phyloP scores from a whole-genome alignment of 1,140 invertebrate genomes.

The Megalopta genalis region DNA sequence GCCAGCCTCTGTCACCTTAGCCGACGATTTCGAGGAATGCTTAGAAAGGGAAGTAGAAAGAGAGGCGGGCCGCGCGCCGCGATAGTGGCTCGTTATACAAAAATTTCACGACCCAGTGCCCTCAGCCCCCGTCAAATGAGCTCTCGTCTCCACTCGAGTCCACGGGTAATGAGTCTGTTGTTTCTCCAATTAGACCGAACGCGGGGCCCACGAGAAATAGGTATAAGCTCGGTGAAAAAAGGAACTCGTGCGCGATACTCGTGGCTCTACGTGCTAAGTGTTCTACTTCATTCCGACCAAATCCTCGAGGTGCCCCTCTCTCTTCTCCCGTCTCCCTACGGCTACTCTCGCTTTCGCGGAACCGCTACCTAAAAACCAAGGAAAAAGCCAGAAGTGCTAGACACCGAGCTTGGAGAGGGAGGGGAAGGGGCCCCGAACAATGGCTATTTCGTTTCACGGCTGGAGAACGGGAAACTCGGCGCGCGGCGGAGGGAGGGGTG shows the following conservation, averaged over 20 bases:
- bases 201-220: not conserved
- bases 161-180: conserved; percentile 71
- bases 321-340: not conserved
- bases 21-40: conserved; percentile 19
- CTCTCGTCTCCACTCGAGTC: conserved; percentile 58
- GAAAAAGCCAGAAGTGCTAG: conserved; percentile 11
- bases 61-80: not conserved
- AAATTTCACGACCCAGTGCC: conserved; percentile 65
- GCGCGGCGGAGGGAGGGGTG: too few species aligned
- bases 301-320: conserved; percentile 11
- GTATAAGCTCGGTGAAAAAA: conserved; percentile 22
- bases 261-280: conserved; percentile 45
- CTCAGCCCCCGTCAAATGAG: conserved; percentile 65
- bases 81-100: conserved; percentile 72
- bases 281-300: conserved; percentile 34
- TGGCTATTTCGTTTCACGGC: conserved; percentile 15
- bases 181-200: conserved; percentile 69
- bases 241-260: conserved; percentile 34
- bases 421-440: conserved; percentile 2
- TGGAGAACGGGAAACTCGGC: too few species aligned
- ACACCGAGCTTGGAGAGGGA: too few species aligned
- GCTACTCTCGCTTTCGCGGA: conserved; percentile 26
- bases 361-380: conserved; percentile 3
- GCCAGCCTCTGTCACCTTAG: conserved; percentile 1
- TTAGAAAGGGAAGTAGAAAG: not conserved